Conservation (phyloP, 2,888 invertebrate genomes). For the Sminthurides aquaticus region DNA sequence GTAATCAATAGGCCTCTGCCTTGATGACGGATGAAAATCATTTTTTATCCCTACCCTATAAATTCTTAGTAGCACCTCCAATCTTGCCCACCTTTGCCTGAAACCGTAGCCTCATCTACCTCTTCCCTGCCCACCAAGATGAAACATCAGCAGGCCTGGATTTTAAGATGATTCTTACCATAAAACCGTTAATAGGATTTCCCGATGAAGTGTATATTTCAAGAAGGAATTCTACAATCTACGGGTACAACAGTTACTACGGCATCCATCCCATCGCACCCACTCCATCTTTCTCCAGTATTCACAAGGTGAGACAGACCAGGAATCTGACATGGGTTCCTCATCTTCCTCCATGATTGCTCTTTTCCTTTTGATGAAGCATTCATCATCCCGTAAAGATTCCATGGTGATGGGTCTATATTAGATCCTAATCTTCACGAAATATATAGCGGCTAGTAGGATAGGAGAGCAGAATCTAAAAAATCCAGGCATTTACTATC, state of each 20-base stretch:
- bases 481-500: too few species aligned
- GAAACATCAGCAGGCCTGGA: neutral
- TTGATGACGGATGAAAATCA: too few species aligned
- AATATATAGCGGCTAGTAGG: slow-evolving; percentile 14
- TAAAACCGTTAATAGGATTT: neutral
- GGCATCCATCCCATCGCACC: too few species aligned
- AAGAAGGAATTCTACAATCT: neutral
- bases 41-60: too few species aligned
- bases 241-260: too few species aligned
- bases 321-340: neutral
- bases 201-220: neutral
- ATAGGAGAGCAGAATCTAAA: too few species aligned
- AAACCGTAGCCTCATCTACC: too few species aligned
- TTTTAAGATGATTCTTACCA: too few species aligned
- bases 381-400: slow-evolving; percentile 38
- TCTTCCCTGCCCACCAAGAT: neutral
- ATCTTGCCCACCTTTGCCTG: too few species aligned
- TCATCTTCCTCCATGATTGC: neutral
- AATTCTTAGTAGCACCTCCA: too few species aligned
- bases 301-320: neutral
- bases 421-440: slow-evolving; percentile 32
- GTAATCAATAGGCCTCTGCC: too few species aligned
- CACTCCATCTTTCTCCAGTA: neutral
- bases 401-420: slow-evolving; percentile 37
- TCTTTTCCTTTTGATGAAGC: slow-evolving; percentile 11